phyloP scores from a whole-genome alignment of 2,797 vertebrate genomes.

The Allobates femoralis region DNA sequence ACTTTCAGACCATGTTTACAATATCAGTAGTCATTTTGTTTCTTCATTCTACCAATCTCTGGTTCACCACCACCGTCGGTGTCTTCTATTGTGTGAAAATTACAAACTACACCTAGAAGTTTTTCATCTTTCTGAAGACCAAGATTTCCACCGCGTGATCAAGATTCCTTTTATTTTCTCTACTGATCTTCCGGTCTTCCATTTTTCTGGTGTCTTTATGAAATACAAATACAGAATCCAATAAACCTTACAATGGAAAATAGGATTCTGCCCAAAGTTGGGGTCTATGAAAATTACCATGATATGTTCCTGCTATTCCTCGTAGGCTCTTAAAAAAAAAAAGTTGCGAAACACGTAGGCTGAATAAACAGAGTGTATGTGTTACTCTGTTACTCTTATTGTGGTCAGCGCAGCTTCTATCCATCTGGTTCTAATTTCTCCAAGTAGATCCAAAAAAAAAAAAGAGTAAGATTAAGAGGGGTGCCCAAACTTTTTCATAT shows the following conservation, averaged over 20 bases:
- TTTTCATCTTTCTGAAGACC: slow-evolving; percentile 70
- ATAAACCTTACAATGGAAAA: neutral
- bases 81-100: slow-evolving; percentile 65
- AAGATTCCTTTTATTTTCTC: slow-evolving; percentile 64
- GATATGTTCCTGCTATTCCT: accelerated
- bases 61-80: slow-evolving; percentile 51
- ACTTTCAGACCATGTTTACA: neutral
- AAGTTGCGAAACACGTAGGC: too few relatives aligned
- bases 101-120: slow-evolving; percentile 59
- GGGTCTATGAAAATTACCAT: neutral
- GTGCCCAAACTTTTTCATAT: neutral
- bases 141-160: slow-evolving; percentile 63
- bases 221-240: neutral
- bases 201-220: neutral
- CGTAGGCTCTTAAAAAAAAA: neutral
- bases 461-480: too few relatives aligned
- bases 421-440: too few relatives aligned
- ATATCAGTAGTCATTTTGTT: neutral
- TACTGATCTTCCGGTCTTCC: slow-evolving; percentile 45
- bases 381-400: too few relatives aligned
- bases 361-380: too few relatives aligned
- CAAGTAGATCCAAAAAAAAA: too few relatives aligned
- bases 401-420: too few relatives aligned
- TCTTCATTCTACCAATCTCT: slow-evolving; percentile 28
- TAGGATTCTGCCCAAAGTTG: neutral